Conservation (phyloP, 2,113 vertebrate species). For the Chelonoidis abingdonii region DNA sequence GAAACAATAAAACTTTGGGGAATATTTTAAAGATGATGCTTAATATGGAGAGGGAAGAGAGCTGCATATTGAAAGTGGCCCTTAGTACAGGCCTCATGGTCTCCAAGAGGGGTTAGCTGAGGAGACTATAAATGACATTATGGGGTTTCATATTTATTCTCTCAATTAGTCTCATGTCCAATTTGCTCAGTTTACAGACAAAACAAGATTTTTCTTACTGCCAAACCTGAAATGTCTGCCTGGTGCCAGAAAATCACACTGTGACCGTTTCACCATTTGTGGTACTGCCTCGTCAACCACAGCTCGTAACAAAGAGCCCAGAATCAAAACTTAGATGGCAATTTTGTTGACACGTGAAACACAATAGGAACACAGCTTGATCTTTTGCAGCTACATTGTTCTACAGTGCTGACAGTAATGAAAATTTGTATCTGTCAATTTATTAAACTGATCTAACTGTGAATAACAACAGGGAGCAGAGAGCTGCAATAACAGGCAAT, state of each 20-base stretch:
- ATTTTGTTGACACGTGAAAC: accelerated
- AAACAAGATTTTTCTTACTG: not conserved
- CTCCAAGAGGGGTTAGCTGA: not conserved
- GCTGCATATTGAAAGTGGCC: not conserved
- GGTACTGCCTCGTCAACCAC: not conserved
- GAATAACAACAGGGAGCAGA: constrained; percentile 16
- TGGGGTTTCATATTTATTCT: accelerated
- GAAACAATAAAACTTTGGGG: not conserved
- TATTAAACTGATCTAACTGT: constrained; percentile 43
- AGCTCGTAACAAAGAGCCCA: accelerated
- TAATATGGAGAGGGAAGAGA: not conserved
- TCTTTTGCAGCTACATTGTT: not conserved
- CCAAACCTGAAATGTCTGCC: not conserved
- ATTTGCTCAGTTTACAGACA: not conserved
- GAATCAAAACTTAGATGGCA: not conserved
- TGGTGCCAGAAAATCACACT: not conserved
- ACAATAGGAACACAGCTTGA: not conserved
- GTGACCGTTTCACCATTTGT: not conserved
- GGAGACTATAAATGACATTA: accelerated
- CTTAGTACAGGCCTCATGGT: not conserved
- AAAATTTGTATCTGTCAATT: constrained; percentile 51
- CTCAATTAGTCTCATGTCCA: accelerated
- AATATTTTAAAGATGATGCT: accelerated
- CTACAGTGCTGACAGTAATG: not conserved
- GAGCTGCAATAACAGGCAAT: not conserved